Evolutionary conservation across 2,113 vertebrate genomes (phyloP).

Genomic region (Caranx melampygus): DNA sequence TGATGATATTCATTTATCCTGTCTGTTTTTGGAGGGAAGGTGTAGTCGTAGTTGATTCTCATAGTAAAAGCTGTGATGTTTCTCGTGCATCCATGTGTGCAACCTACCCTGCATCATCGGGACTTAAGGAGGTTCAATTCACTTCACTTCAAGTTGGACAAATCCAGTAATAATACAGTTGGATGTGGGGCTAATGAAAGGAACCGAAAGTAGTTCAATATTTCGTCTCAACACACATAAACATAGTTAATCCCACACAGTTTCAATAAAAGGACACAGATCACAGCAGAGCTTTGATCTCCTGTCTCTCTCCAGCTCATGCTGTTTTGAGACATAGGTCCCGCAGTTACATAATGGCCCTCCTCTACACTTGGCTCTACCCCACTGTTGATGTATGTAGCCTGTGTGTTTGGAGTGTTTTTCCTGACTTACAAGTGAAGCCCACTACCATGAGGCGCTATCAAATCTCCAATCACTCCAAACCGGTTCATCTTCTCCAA

Average conservation of each 20-base stretch:
- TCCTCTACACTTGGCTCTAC: slow-evolving; percentile 19
- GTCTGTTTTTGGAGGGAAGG: not conserved
- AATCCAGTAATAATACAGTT: not conserved
- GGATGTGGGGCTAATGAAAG: not conserved
- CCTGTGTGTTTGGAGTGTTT: slow-evolving; percentile 35
- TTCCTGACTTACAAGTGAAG: slow-evolving; percentile 30
- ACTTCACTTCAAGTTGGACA: not conserved
- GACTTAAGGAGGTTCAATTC: not conserved
- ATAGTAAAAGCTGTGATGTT: not conserved
- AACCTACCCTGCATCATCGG: not conserved
- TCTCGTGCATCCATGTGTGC: not conserved
- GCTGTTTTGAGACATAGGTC: slow-evolving; percentile 46
- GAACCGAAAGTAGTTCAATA: not conserved
- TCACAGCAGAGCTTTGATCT: slow-evolving; percentile 61
- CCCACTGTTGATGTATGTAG: slow-evolving; percentile 33
- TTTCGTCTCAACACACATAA: slow-evolving; percentile 6
- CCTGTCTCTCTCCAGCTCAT: slow-evolving; percentile 19
- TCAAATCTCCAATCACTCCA: slow-evolving; percentile 41
- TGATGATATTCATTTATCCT: not conserved
- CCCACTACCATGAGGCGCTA: slow-evolving; percentile 9
- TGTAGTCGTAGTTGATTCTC: not conserved
- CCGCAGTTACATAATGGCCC: slow-evolving; percentile 42
- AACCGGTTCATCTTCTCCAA: slow-evolving; percentile 31
- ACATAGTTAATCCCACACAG: slow-evolving; percentile 29
- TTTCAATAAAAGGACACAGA: slow-evolving; percentile 49